Evolutionary conservation across 2,888 invertebrate species (phyloP), one percentile per base, ranked within the genome.

Genomic region (Synergus itoensis): DNA sequence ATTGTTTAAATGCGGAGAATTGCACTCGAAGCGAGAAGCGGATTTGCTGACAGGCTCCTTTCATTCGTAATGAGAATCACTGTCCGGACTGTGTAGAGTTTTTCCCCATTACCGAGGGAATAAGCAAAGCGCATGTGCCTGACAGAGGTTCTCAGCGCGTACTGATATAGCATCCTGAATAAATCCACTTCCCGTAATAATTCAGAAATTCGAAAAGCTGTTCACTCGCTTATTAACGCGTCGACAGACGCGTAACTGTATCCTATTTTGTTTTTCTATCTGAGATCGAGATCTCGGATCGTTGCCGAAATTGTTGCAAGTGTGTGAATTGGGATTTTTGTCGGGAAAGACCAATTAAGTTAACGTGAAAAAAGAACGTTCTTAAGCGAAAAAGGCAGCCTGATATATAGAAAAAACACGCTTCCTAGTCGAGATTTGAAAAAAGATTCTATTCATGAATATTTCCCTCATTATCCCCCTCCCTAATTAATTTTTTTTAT

Each of bases 371-470:
- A 36, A 73, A 36, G 48, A 73, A 73, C 69, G 48, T 28, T 28
- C 14, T 45, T 45, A 45, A 11, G 57, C 57, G 57, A 57, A 57
- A 57, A 57, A 57, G 64, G 64, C 40, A 64, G 64, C 40, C 64
- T 64, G 3, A 16, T n/a, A n/a, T 64, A 64, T 40, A 64, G 64
- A 64, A 64, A 64, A 64, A 7, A 64, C 40, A 64, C 40, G n/a
- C 64, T 40, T 64, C 40, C 64, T 64, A 64, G 62, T 63, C 14
- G 62, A 18, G 9, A 64, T 40, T 65, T 43, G 41, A 43, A 43
- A 65, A 62, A 79, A 79, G 43, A 77, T 77, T 62, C 60, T 78
- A 81, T 80, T 40, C 76, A 78, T 64, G 1, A 77, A 45, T 11
- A 63, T 36, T 69, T 18, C 36, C 40, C 45, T 48, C 73, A 73